phyloP scores from a whole-genome alignment of 2,888 invertebrate species.

The Sarcophaga rosellei region DNA sequence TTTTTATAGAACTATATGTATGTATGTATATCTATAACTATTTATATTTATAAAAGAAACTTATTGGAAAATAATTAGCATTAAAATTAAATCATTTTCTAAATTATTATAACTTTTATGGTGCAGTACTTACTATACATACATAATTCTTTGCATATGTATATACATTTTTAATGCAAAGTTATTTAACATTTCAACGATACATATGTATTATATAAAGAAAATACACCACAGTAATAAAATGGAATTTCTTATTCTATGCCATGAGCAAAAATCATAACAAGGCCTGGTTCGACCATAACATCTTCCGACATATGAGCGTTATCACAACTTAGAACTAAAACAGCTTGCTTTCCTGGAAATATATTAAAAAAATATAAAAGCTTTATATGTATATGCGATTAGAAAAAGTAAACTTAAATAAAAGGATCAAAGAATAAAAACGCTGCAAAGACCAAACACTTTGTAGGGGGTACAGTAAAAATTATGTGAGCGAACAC shows the following conservation, averaged over 20 bases:
- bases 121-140: background rate
- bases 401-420: too few relatives aligned
- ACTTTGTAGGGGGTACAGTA: too few relatives aligned
- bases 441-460: too few relatives aligned
- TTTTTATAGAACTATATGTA: slow-evolving; percentile 40
- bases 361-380: slow-evolving; percentile 15
- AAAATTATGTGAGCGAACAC: too few relatives aligned
- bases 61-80: slow-evolving; percentile 43
- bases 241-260: slow-evolving; percentile 84
- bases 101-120: background rate
- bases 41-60: background rate
- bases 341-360: slow-evolving; percentile 96
- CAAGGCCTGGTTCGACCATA: slow-evolving; percentile 97
- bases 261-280: slow-evolving; percentile 99
- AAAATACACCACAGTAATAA: slow-evolving; percentile 35
- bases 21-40: background rate
- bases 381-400: too few relatives aligned
- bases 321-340: slow-evolving; percentile 97
- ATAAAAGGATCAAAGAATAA: too few relatives aligned
- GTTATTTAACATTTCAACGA: slow-evolving; percentile 48
- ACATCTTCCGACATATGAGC: slow-evolving; percentile 97
- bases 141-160: background rate
- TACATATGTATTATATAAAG: slow-evolving; percentile 37
- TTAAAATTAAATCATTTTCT: slow-evolving; percentile 21
- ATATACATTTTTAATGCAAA: slow-evolving; percentile 34